phyloP scores from a whole-genome alignment of 2,797 vertebrate genomes.

The Carapus acus region DNA sequence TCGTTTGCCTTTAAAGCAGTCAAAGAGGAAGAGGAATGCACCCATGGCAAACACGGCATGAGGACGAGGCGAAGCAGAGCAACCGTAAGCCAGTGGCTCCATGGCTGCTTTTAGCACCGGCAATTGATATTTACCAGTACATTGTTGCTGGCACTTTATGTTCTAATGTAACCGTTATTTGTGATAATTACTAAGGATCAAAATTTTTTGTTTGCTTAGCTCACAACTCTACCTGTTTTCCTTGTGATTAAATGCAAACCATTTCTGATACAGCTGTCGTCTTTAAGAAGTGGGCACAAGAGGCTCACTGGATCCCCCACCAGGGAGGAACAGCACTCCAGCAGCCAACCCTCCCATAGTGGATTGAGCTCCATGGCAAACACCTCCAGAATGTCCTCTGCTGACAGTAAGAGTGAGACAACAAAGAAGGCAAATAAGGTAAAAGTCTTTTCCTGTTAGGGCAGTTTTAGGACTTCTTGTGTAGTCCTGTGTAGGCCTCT shows the following conservation, averaged over 20 bases:
- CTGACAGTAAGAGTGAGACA: constrained; percentile 85
- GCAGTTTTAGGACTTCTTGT: neutral
- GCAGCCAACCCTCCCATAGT: constrained; percentile 81
- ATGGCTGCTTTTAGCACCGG: constrained; percentile 3
- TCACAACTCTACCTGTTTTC: neutral
- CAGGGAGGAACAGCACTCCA: constrained; percentile 84
- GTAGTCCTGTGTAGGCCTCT: neutral
- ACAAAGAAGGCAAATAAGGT: constrained; percentile 89
- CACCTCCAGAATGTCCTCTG: constrained; percentile 85
- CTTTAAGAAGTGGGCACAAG: constrained; percentile 93
- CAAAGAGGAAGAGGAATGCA: constrained; percentile 93
- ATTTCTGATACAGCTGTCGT: constrained; percentile 79
- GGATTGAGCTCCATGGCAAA: constrained; percentile 81
- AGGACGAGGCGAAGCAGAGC: constrained; percentile 94
- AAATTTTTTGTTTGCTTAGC: neutral
- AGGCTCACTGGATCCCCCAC: constrained; percentile 89
- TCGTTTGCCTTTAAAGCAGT: constrained; percentile 98
- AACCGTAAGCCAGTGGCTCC: constrained; percentile 74
- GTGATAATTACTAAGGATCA: neutral
- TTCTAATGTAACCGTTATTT: neutral
- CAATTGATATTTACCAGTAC: neutral
- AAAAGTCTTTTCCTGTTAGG: constrained; percentile 5
- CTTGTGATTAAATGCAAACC: neutral
- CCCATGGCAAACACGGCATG: constrained; percentile 94
- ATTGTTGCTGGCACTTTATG: neutral